Base-by-base conservation (phyloP, 1,140 invertebrate species). In the Drosophila funebris region DNA sequence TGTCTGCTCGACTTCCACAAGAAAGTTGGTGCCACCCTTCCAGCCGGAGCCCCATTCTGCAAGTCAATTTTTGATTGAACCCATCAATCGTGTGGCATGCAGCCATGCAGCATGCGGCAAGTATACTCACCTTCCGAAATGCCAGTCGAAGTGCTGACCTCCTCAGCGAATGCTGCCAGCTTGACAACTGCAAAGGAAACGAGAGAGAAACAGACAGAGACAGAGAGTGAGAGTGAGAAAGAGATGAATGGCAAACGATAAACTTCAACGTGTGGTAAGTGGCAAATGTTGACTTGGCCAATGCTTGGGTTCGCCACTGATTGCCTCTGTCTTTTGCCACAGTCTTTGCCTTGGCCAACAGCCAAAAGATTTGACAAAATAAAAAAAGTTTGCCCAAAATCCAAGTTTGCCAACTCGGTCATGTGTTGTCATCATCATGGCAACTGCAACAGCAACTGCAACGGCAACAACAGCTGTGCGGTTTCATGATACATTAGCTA, bases 21-120 rank as follows among this genome's bases (percentile, higher is more conserved):
- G 78, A 73, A 91, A 91, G 44, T 91, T 91, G 54, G 90, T 88
- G 20, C 90, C 62, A 9, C 62, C 62, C 41, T 64, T 56, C 90
- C 90, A 91, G 14, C 90, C 90, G 14, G 90, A 91, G 50, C 90
- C 90, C 90, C 87, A 91, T 87, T 91, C 90, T 91, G 78, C 20
- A 41, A 39, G 24, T 22, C 27, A 44, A 37, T 13, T 52, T 33
- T 31, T 41, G 11, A 39, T 41, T 27, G 54, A 48, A 33, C 52
- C n/a, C 50, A 60, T 73, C 46, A 44, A 46, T 52, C 31, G 43
- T 20, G 33, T 57, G 62, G 50, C 33, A 52, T 56, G 52, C 43
- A 22, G 18, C 41, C 33, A 52, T 56, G 52, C 43, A 22, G 18
- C 41, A 56, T 16, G 31, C n/a, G 8, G 50, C 50, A 71, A 18